These are phyloP conservation scores for Corbicula japonica DNA, from an alignment of 2,888 invertebrate species.

Conservation along the genomic window DNA sequence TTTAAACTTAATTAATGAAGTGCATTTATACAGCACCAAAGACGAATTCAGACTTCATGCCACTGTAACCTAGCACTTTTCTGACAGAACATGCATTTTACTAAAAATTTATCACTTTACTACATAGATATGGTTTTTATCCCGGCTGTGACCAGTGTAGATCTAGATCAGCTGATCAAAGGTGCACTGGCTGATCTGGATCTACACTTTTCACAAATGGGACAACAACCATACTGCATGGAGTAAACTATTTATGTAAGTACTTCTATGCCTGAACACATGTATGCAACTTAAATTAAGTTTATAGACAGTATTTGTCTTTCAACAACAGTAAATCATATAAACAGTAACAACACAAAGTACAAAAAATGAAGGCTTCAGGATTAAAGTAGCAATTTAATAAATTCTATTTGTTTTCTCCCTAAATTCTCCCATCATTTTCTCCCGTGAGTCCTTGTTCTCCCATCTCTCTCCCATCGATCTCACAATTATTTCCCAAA, in stretches of 20 bases:
- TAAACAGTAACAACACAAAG: slow-evolving; percentile 20
- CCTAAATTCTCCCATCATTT: neutral
- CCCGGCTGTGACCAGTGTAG: no score
- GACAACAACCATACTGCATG: neutral
- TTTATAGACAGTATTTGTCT: slow-evolving; percentile 48
- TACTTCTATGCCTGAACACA: neutral
- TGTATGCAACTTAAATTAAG: neutral
- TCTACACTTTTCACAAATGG: neutral
- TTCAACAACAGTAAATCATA: slow-evolving; percentile 20
- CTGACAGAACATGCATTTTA: neutral
- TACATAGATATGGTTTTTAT: neutral
- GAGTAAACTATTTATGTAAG: neutral
- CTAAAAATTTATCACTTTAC: neutral
- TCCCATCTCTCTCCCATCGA: slow-evolving; percentile 40
- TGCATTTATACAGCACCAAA: no score
- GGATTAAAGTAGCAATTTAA: slow-evolving; percentile 9
- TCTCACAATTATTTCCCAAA: slow-evolving; percentile 23
- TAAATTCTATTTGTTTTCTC: neutral
- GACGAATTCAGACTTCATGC: no score
- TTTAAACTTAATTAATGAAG: no score
- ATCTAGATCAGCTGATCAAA: neutral
- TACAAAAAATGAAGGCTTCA: slow-evolving; percentile 41
- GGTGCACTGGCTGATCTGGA: neutral
- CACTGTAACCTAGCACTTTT: no score
- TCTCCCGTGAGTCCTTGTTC: slow-evolving; percentile 28